Conservation (phyloP, 2,113 vertebrate species). For the Bambusicola thoracicus region DNA sequence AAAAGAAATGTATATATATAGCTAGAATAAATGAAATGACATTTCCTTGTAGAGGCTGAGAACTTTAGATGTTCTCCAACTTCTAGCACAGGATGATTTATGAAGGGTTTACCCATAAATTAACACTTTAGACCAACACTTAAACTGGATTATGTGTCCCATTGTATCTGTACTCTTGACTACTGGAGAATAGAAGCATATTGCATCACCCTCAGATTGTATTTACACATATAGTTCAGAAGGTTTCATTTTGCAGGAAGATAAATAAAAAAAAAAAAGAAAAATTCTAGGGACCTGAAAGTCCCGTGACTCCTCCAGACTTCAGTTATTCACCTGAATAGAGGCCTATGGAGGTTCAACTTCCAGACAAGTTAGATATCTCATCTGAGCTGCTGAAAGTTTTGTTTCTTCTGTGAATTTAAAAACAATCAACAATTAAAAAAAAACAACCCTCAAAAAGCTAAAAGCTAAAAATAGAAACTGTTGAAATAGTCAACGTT, state of each 20-base stretch:
- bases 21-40: neutral
- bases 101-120: neutral
- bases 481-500: neutral
- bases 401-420: neutral
- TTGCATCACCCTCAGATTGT: neutral
- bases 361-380: neutral
- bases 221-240: neutral
- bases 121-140: neutral
- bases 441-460: neutral
- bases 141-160: neutral
- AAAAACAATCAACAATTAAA: too few relatives aligned
- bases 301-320: neutral
- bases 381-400: neutral
- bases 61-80: neutral
- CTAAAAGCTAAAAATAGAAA: neutral
- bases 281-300: neutral
- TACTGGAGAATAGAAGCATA: neutral
- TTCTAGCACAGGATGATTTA: neutral
- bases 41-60: neutral
- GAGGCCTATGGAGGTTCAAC: neutral
- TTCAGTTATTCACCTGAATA: neutral
- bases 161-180: neutral
- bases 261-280: neutral
- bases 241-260: neutral
- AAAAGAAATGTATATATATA: neutral